phyloP scores from a whole-genome alignment of 2,888 invertebrate species.

The Leptinotarsa peninsularis region DNA sequence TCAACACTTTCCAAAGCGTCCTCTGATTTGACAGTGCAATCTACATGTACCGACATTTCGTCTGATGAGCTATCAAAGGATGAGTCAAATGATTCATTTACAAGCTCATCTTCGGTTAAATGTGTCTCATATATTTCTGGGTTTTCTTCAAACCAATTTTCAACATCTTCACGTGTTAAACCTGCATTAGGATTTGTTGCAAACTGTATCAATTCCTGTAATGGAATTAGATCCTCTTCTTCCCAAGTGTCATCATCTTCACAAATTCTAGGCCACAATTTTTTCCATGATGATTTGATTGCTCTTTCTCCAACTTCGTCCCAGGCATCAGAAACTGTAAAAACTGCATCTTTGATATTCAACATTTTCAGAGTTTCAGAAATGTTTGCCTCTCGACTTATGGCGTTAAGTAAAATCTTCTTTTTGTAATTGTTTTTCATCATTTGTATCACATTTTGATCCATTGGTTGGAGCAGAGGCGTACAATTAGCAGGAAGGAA shows the following conservation, averaged over 20 bases:
- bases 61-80: neutral
- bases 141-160: slow-evolving; percentile 1
- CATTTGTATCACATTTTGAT: slow-evolving; percentile 35
- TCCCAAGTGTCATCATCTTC: slow-evolving; percentile 1
- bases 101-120: neutral
- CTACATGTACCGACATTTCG: slow-evolving; percentile 1
- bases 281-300: neutral
- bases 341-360: slow-evolving; percentile 1
- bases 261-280: neutral
- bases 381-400: neutral
- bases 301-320: neutral
- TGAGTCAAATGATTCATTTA: slow-evolving; percentile 1
- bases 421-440: slow-evolving; percentile 21
- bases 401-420: neutral
- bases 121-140: neutral
- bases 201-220: neutral
- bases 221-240: neutral
- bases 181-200: slow-evolving; percentile 1
- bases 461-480: slow-evolving; percentile 35
- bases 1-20: slow-evolving; percentile 1
- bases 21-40: slow-evolving; percentile 1
- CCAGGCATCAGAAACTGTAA: slow-evolving; percentile 1
- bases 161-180: neutral
- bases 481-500: slow-evolving; percentile 22
- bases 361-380: neutral